phyloP scores from a whole-genome alignment of 2,888 invertebrate species.

The Napeogenes sylphis region DNA sequence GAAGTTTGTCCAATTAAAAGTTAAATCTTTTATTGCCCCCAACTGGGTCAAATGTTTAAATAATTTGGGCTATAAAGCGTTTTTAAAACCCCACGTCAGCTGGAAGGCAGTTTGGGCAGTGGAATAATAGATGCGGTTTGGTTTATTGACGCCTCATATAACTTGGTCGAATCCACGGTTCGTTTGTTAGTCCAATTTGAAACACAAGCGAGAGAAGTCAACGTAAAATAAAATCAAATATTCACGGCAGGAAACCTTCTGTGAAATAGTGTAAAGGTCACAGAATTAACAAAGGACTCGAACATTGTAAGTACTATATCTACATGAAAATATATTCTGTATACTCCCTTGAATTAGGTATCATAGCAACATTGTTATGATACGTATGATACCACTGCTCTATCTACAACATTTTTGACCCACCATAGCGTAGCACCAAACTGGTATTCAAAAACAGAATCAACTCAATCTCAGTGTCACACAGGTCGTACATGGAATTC shows the following conservation, averaged over 20 bases:
- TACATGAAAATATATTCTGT: too few relatives aligned
- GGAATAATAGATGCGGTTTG: constrained; percentile 73
- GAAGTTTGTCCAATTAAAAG: constrained; percentile 44
- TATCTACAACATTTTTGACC: too few relatives aligned
- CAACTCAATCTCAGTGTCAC: too few relatives aligned
- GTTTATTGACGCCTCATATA: constrained; percentile 75
- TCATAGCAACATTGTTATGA: too few relatives aligned
- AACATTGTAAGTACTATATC: too few relatives aligned
- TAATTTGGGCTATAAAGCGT: constrained; percentile 63
- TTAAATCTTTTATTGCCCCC: constrained; percentile 43
- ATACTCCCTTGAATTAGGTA: too few relatives aligned
- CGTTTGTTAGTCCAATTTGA: constrained; percentile 70
- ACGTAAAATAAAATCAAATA: constrained; percentile 31
- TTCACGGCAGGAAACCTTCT: not conserved
- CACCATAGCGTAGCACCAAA: too few relatives aligned
- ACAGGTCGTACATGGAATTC: too few relatives aligned
- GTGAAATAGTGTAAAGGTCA: too few relatives aligned
- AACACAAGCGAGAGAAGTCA: constrained; percentile 70
- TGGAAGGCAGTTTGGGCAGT: constrained; percentile 47
- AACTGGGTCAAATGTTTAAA: constrained; percentile 64
- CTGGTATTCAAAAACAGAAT: too few relatives aligned
- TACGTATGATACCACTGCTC: too few relatives aligned
- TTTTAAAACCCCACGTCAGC: constrained; percentile 67
- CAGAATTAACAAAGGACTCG: too few relatives aligned
- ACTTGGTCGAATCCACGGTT: constrained; percentile 53